Percentiles rank a stretch among this genome's conserved stretches.
phyloP scores from a whole-genome alignment of 2,113 vertebrate genomes.

The Leptobrachium ailaonicum region DNA sequence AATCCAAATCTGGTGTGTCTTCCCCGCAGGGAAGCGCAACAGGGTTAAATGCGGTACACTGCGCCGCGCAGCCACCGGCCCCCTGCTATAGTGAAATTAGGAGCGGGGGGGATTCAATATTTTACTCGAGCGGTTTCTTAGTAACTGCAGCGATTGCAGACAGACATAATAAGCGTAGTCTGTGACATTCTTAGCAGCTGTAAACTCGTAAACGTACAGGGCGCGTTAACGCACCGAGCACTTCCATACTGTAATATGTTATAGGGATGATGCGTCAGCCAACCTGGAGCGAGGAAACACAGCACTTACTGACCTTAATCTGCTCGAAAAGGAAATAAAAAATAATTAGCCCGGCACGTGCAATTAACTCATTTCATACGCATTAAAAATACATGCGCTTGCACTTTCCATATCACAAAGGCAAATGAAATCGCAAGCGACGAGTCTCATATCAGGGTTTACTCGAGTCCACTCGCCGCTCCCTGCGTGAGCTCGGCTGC shows the following conservation, averaged over 20 bases:
- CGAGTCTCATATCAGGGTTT: too few relatives aligned
- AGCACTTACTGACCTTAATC: background rate
- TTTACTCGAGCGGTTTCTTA: slow-evolving; percentile 29
- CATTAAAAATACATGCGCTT: background rate
- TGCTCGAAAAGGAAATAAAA: background rate
- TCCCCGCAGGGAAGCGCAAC: slow-evolving; percentile 4
- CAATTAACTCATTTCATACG: background rate
- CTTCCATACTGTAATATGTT: background rate
- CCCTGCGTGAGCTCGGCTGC: too few relatives aligned
- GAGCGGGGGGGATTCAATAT: slow-evolving; percentile 1
- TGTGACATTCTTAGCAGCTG: background rate
- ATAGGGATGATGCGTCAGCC: background rate
- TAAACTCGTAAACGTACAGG: background rate
- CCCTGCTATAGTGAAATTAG: background rate
- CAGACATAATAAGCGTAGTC: slow-evolving; percentile 8
- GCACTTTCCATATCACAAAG: too few relatives aligned
- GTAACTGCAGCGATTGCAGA: slow-evolving; percentile 14
- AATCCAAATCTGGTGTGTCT: background rate
- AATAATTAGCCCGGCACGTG: background rate
- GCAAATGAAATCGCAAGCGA: too few relatives aligned
- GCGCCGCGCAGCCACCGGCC: background rate
- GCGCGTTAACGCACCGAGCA: background rate
- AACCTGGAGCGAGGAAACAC: background rate
- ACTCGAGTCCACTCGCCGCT: too few relatives aligned
- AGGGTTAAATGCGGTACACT: background rate